Conservation (phyloP, 2,797 vertebrate genomes). For the Cossypha dichroa region DNA sequence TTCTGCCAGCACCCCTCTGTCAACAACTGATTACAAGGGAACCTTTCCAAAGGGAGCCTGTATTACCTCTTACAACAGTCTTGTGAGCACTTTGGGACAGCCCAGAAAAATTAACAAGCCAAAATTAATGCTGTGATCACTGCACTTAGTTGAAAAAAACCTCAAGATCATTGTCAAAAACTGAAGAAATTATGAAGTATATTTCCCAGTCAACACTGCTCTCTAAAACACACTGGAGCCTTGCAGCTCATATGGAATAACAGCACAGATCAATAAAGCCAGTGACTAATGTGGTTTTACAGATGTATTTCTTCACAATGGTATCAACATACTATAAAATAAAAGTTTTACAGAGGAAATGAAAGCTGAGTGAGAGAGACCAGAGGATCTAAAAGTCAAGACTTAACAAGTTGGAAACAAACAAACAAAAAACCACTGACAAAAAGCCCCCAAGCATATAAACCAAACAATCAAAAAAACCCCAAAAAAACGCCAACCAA, state of each 20-base stretch:
- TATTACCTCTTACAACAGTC: neutral
- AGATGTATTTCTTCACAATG: neutral
- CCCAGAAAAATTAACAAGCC: neutral
- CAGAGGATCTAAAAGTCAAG: neutral
- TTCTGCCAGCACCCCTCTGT: neutral
- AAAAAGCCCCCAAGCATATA: neutral
- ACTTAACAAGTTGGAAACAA: neutral
- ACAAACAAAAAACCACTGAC: neutral
- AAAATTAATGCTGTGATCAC: neutral
- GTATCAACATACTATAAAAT: neutral
- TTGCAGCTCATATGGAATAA: neutral
- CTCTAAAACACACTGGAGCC: neutral
- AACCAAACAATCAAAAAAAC: neutral
- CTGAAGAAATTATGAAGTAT: neutral
- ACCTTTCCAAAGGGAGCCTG: neutral
- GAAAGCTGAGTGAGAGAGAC: neutral
- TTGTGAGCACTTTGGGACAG: neutral
- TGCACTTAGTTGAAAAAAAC: neutral
- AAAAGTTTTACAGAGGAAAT: neutral
- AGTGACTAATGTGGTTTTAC: neutral
- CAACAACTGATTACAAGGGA: neutral
- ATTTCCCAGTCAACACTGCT: neutral
- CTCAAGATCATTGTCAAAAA: neutral
- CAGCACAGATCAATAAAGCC: neutral
- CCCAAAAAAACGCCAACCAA: fast-evolving